Evolutionary conservation across 2,113 vertebrate genomes (phyloP), one percentile per base, ranked within the genome.

Genomic region (Oncorhynchus nerka): DNA sequence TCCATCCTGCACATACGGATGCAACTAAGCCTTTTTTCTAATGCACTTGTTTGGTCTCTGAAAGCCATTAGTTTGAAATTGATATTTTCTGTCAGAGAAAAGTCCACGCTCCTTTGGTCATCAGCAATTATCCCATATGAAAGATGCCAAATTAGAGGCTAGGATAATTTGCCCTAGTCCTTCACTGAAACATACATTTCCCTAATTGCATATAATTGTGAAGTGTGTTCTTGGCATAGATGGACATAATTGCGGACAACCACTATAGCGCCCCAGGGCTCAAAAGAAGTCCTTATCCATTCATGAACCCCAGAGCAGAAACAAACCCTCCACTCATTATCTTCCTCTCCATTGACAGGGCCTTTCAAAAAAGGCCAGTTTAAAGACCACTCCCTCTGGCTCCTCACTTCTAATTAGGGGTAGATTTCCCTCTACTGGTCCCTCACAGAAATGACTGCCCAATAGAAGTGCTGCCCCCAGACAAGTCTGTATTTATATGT

Each of bases 201-300:
- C 88, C 91, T 93, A 93, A 93, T 94, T 94, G 91, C 90, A 82
- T 85, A 84, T 94, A 92, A 93, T 93, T 90, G 92, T 90, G 86
- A 91, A 89, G 89, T 85, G 90, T 91, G 89, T 93, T 90, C 84
- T 91, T 85, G 83, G 89, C 84, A 70, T 85, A 83, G 90, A 86
- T 15, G 77, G 84, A 90, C 81, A 79, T 93, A 93, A 94, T 93
- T 92, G 90, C 89, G 64, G 87, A 83, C 83, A 84, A 86, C 78
- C 73, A 75, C 84, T 88, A 81, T 79, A 81, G 81, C 85, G 87
- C 86, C 81, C 83, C 76, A 87, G 72, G 87, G 82, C 71, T 86
- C 86, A 88, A 70, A 93, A 91, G 88, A 87, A 85, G 87, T 86
- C 87, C 91, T 93, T 79, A 84, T 81, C 88, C 79, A 90, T 91